These are phyloP conservation scores for Agrotis segetum DNA, from an alignment of 2,888 invertebrate species.

Conservation along the genomic window DNA sequence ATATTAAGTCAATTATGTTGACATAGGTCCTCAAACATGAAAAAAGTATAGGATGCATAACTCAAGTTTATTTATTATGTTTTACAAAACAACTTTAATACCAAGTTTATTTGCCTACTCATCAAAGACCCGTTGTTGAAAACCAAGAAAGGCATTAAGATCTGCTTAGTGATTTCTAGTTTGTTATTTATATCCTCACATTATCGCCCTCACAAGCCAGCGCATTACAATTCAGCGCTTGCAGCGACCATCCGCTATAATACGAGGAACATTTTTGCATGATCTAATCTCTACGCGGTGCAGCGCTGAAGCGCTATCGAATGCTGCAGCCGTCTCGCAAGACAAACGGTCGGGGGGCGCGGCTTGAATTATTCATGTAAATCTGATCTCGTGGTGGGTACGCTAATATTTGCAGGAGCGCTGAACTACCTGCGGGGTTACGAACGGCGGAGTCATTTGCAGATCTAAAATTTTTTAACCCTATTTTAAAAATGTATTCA, in stretches of 20 bases:
- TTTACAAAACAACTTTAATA: too few relatives aligned
- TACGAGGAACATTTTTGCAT: conserved; percentile 59
- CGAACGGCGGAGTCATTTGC: background rate
- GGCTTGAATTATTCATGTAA: conserved; percentile 57
- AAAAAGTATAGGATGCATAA: too few relatives aligned
- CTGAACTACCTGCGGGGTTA: conserved; percentile 28
- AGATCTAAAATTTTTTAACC: too few relatives aligned
- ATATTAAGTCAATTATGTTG: too few relatives aligned
- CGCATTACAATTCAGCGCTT: conserved; percentile 47
- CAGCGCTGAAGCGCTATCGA: conserved; percentile 62
- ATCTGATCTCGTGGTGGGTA: conserved; percentile 57
- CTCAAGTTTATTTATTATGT: too few relatives aligned
- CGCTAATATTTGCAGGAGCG: conserved; percentile 53
- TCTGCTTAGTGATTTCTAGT: background rate
- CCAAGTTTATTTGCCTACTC: background rate
- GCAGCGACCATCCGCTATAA: conserved; percentile 49
- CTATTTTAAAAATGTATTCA: background rate
- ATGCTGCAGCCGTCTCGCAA: conserved; percentile 55
- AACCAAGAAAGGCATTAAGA: background rate
- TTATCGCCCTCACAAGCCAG: conserved; percentile 9
- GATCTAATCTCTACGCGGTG: conserved; percentile 56
- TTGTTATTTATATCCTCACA: conserved; percentile 22
- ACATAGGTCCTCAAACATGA: too few relatives aligned
- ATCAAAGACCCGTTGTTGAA: background rate
- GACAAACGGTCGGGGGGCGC: conserved; percentile 53